Evolutionary conservation across 1,140 invertebrate genomes (phyloP), one percentile per base, ranked within the genome.

Genomic region (Dendroctonus ponderosae): DNA sequence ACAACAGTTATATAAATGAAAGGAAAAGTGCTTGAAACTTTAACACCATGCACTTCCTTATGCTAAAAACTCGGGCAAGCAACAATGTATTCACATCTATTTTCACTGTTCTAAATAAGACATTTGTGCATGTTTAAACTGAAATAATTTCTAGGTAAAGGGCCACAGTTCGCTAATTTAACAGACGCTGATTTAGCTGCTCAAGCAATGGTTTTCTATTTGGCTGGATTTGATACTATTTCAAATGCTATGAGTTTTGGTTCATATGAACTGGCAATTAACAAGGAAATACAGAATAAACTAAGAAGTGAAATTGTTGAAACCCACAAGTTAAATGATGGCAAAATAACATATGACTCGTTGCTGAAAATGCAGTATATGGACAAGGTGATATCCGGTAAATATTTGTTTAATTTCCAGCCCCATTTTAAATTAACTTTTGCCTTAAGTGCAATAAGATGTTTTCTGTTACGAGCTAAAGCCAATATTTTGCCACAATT

Each of bases 201-300:
- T 0, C 79, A 81, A 72, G 74, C 75, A 37, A 75, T 81, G 48
- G 62, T 80, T 11, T 80, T 80, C 60, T 79, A 79, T 50, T 59
- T 80, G 11, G 79, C 73, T 49, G 79, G 78, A n/a, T 80, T 80
- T 58, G 79, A 79, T 6, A 76, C 77, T 2, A 66, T 74, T 15
- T 73, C 78, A 6, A 70, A 72, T 3, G 14, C 70, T 7, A 51
- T 79, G 56, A 66, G 64, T 51, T 79, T 79, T 68, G 60, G 69
- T 26, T 62, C 62, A 7, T 76, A 83, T 67, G 77, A 80, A 57
- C 72, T 88, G 49, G 82, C 84, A 0, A 68, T 78, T 14, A 76
- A 86, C 76, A 81, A 80, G 5, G 81, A 84, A 8, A 71, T 82
- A 39, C 82, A 84, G 69, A 70, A 79, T 49, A 76, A 66, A 63